phyloP scores from a whole-genome alignment of 2,888 invertebrate species.

The Suillia variegata region DNA sequence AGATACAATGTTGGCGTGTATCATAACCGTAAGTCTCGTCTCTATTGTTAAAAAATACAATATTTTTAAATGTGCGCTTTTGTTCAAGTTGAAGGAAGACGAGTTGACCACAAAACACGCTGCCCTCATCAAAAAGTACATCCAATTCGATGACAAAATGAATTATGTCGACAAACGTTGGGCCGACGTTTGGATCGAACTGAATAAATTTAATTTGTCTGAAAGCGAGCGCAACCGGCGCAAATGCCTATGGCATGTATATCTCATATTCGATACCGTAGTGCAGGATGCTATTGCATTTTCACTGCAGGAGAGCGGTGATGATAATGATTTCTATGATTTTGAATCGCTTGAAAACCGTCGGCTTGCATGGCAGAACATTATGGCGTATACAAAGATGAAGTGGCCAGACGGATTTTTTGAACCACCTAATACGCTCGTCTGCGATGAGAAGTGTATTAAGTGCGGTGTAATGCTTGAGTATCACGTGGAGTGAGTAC shows the following conservation, averaged over 20 bases:
- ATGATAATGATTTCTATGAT: slow-evolving; percentile 55
- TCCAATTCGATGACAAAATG: slow-evolving; percentile 69
- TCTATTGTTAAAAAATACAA: no score
- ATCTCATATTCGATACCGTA: slow-evolving; percentile 56
- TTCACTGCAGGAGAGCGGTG: slow-evolving; percentile 51
- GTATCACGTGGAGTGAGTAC: slow-evolving; percentile 56
- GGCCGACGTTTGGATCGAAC: slow-evolving; percentile 62
- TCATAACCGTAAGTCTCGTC: slow-evolving; percentile 62
- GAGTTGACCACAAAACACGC: slow-evolving; percentile 55
- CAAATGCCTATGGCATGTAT: slow-evolving; percentile 51
- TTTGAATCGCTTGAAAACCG: slow-evolving; percentile 57
- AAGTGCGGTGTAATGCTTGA: slow-evolving; percentile 55
- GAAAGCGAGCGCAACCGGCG: slow-evolving; percentile 55
- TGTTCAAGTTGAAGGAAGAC: slow-evolving; percentile 49
- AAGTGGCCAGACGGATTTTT: slow-evolving; percentile 55
- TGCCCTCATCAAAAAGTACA: slow-evolving; percentile 62
- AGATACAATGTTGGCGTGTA: slow-evolving; percentile 65
- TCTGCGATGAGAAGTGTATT: slow-evolving; percentile 54
- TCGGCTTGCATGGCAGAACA: slow-evolving; percentile 58
- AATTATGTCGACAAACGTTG: slow-evolving; percentile 64
- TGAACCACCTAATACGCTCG: slow-evolving; percentile 52
- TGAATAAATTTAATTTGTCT: slow-evolving; percentile 57
- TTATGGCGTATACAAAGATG: slow-evolving; percentile 55
- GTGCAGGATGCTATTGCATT: slow-evolving; percentile 54
- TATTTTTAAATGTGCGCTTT: no score